Evolutionary conservation across 2,888 invertebrate genomes (phyloP).

Genomic region (Marronus borbonicus): DNA sequence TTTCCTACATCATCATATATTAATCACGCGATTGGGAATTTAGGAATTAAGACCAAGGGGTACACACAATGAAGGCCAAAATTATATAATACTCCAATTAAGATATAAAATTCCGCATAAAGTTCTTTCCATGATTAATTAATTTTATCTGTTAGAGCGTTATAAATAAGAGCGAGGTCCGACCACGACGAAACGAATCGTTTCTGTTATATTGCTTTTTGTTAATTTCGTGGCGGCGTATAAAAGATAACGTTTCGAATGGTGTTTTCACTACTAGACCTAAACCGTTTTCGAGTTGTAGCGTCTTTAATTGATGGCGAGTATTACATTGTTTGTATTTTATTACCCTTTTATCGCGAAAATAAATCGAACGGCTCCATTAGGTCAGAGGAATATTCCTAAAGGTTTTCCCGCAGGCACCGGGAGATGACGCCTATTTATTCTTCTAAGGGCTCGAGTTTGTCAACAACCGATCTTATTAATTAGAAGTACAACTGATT

Average conservation of each 20-base stretch:
- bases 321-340: slow-evolving; percentile 42
- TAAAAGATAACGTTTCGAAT: slow-evolving; percentile 14
- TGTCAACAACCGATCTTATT: slow-evolving; percentile 56
- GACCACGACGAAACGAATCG: slow-evolving; percentile 30
- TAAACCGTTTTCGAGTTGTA: neutral
- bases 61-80: slow-evolving; percentile 23
- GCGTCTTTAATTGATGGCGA: slow-evolving; percentile 27
- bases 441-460: slow-evolving; percentile 53
- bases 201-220: slow-evolving; percentile 35
- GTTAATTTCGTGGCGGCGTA: slow-evolving; percentile 28
- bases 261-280: neutral
- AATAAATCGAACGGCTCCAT: slow-evolving; percentile 36
- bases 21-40: slow-evolving; percentile 28
- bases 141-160: slow-evolving; percentile 32
- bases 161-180: slow-evolving; percentile 26
- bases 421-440: slow-evolving; percentile 50
- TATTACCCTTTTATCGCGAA: slow-evolving; percentile 42
- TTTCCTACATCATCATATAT: slow-evolving; percentile 6
- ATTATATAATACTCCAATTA: slow-evolving; percentile 37
- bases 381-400: slow-evolving; percentile 30
- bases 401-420: slow-evolving; percentile 29
- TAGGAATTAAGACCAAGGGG: slow-evolving; percentile 20
- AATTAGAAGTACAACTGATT: slow-evolving; percentile 55
- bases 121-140: slow-evolving; percentile 40
- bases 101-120: slow-evolving; percentile 38